These are phyloP conservation scores for Melanotus villosus DNA, from an alignment of 2,888 invertebrate species.

Conservation along the genomic window DNA sequence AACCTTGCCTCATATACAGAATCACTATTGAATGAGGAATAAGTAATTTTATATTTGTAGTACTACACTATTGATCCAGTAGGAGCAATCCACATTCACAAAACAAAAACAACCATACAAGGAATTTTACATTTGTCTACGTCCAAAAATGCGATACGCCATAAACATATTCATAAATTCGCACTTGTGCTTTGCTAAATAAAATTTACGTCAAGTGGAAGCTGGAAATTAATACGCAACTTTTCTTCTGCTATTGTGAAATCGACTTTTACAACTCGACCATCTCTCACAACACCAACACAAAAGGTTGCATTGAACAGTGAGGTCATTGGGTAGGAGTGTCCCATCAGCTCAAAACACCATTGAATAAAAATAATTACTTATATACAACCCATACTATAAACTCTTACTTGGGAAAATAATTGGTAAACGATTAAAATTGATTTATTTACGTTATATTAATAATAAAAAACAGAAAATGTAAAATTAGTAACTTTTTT, in stretches of 20 bases:
- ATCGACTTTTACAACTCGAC: constrained; percentile 60
- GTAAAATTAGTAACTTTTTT: too few species aligned
- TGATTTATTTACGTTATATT: too few species aligned
- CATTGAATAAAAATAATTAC: constrained; percentile 5
- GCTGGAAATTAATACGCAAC: constrained; percentile 34
- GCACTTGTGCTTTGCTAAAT: constrained; percentile 6
- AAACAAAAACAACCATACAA: constrained; percentile 53
- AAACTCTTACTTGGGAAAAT: too few species aligned
- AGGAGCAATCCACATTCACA: constrained; percentile 59
- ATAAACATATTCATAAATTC: constrained; percentile 10
- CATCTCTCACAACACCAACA: constrained; percentile 55
- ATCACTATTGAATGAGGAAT: constrained; percentile 63
- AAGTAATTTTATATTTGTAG: constrained; percentile 63
- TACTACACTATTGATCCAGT: constrained; percentile 65
- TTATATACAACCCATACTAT: background rate
- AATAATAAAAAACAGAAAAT: too few species aligned
- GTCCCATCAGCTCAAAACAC: constrained; percentile 21
- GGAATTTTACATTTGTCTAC: constrained; percentile 43
- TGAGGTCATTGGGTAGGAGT: constrained; percentile 46
- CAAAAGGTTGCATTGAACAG: constrained; percentile 51
- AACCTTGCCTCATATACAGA: constrained; percentile 53
- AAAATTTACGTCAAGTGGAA: constrained; percentile 32
- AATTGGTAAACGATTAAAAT: too few species aligned
- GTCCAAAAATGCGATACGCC: constrained; percentile 25
- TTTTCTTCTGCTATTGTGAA: constrained; percentile 59